Base-by-base conservation (phyloP, 2,888 invertebrate genomes). In the Orchestes rusci region DNA sequence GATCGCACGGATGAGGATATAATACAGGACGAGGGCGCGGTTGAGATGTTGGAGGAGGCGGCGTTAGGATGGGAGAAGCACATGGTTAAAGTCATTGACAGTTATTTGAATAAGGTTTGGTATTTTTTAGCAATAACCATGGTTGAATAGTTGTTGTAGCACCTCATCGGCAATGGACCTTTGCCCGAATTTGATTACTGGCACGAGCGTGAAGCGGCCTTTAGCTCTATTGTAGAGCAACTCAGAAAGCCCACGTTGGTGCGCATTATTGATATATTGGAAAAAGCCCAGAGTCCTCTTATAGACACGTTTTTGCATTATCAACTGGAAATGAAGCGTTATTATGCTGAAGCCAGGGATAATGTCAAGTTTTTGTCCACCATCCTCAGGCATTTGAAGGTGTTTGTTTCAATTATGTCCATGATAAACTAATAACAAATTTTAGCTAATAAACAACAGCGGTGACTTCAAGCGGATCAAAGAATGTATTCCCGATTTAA, bases 171-270 rank as follows among this genome's bases (percentile, higher is more conserved):
- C 0, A 77, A 81, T 46, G 86, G 87, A 0, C 91, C 92, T 0
- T 75, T 92, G 41, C 82, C 87, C 0, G 92, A 92, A 63, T 87
- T 86, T 60, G 81, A 82, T 48, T 86, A 85, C 58, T 94, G 93
- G 93, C 76, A 84, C 39, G 82, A 86, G 58, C 74, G 84, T 50
- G 84, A 90, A 61, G 77, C 82, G 0, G 82, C 83, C 40, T 71
- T 91, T 16, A 85, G 88, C 43, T 72, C 83, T 17, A 68, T 91
- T 1, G 78, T 84, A 16, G 91, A 93, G 56, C 90, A 93, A 62
- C 68, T 93, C 28, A 86, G 86, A 59, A 79, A 83, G 28, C 79
- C 81, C 0, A 74, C 73, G 53, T 77, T 86, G 0, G 70, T 75
- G 34, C 73, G 75, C 57, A 79, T 86, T 55, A 62, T 80, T 7